Evolutionary conservation across 2,888 invertebrate genomes (phyloP).

Genomic region (Drosophila melanocephala): DNA sequence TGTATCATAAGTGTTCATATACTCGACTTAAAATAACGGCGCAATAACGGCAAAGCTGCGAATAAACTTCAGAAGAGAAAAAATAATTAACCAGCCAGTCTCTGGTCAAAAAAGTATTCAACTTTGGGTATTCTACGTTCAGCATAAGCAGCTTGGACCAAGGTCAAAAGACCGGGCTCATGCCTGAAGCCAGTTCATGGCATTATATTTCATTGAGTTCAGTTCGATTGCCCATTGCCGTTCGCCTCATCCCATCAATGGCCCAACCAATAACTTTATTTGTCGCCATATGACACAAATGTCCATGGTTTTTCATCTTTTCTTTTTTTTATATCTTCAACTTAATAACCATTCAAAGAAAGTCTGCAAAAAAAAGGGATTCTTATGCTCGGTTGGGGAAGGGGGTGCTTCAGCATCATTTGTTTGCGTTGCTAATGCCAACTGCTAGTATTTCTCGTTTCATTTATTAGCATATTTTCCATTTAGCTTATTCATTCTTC

Average conservation of each 20-base stretch:
- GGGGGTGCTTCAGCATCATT: neutral
- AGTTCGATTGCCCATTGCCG: constrained; percentile 26
- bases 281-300: constrained; percentile 43
- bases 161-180: constrained; percentile 47
- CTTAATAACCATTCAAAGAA: constrained; percentile 13
- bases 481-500: neutral
- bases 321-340: constrained; percentile 18
- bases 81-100: constrained; percentile 38
- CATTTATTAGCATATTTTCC: constrained; percentile 50
- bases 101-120: constrained; percentile 30
- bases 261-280: constrained; percentile 43
- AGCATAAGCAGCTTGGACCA: constrained; percentile 72
- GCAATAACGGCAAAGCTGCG: neutral
- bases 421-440: constrained; percentile 55
- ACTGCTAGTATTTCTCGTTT: constrained; percentile 47
- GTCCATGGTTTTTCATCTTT: constrained; percentile 21
- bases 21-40: neutral
- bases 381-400: neutral
- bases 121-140: constrained; percentile 65
- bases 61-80: constrained; percentile 22
- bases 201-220: constrained; percentile 52
- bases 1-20: neutral
- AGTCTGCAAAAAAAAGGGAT: neutral
- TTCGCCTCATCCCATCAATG: constrained; percentile 25
- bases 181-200: constrained; percentile 36